These are phyloP conservation scores for Atherinomorus stipes DNA, from an alignment of 2,113 vertebrate species.

Conservation along the genomic window DNA sequence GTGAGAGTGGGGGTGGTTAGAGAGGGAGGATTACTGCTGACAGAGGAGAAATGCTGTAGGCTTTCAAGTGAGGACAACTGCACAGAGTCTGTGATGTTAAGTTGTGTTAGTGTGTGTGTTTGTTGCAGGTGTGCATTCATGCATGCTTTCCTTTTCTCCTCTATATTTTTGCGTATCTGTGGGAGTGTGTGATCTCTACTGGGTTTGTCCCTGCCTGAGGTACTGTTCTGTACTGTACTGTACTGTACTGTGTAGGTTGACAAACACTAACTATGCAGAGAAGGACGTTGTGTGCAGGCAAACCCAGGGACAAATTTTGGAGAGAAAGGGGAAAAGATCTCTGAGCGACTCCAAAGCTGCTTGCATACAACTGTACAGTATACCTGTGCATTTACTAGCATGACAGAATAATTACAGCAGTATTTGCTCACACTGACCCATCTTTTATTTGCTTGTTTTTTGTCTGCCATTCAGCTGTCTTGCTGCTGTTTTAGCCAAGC, in stretches of 20 bases:
- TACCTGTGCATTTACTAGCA: slow-evolving; percentile 46
- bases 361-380: slow-evolving; percentile 34
- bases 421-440: slow-evolving; percentile 59
- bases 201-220: slow-evolving; percentile 50
- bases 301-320: slow-evolving; percentile 40
- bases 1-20: slow-evolving; percentile 46
- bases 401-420: slow-evolving; percentile 58
- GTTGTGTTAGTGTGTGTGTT: slow-evolving; percentile 41
- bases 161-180: slow-evolving; percentile 34
- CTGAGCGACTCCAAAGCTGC: slow-evolving; percentile 34
- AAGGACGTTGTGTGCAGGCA: slow-evolving; percentile 48
- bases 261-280: slow-evolving; percentile 31
- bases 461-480: slow-evolving; percentile 25
- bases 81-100: slow-evolving; percentile 52
- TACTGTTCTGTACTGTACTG: slow-evolving; percentile 27
- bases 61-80: slow-evolving; percentile 68
- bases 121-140: slow-evolving; percentile 61
- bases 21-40: slow-evolving; percentile 79
- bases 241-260: slow-evolving; percentile 45
- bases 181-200: slow-evolving; percentile 28
- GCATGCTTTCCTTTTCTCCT: slow-evolving; percentile 42
- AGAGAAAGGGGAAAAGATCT: slow-evolving; percentile 32
- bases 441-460: slow-evolving; percentile 53
- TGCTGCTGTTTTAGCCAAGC: slow-evolving; percentile 13
- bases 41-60: slow-evolving; percentile 70